Evolutionary conservation across 2,113 vertebrate genomes (phyloP).

Genomic region (Galeopterus variegatus): DNA sequence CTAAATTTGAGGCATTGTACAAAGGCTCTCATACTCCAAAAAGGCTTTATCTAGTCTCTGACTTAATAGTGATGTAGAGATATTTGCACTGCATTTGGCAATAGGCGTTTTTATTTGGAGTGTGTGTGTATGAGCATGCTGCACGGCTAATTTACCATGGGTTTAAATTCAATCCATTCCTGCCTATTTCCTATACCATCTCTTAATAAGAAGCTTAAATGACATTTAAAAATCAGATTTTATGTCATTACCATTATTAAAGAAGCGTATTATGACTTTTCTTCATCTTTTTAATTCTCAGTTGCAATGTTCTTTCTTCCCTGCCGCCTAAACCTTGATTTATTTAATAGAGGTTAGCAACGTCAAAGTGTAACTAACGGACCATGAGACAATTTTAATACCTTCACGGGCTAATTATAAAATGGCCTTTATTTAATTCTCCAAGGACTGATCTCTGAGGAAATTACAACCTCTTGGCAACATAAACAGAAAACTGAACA

Average conservation of each 20-base stretch:
- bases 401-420: not conserved
- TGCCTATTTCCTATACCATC: not conserved
- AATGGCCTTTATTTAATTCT: not conserved
- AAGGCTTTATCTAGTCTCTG: not conserved
- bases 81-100: not conserved
- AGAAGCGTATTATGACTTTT: not conserved
- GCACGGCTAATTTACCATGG: not conserved
- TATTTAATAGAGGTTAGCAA: not conserved
- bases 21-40: not conserved
- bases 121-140: rapidly evolving
- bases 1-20: not conserved
- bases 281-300: not conserved
- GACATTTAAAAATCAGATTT: slow-evolving; percentile 18
- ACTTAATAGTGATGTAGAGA: not conserved
- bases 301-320: not conserved
- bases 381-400: not conserved
- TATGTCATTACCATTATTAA: not conserved
- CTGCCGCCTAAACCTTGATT: not conserved
- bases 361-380: not conserved
- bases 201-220: not conserved
- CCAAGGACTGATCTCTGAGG: not conserved
- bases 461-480: not conserved
- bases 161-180: not conserved
- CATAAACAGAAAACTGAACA: not conserved
- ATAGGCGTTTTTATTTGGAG: not conserved